phyloP scores from a whole-genome alignment of 2,797 vertebrate genomes.

The Darevskia mixta region DNA sequence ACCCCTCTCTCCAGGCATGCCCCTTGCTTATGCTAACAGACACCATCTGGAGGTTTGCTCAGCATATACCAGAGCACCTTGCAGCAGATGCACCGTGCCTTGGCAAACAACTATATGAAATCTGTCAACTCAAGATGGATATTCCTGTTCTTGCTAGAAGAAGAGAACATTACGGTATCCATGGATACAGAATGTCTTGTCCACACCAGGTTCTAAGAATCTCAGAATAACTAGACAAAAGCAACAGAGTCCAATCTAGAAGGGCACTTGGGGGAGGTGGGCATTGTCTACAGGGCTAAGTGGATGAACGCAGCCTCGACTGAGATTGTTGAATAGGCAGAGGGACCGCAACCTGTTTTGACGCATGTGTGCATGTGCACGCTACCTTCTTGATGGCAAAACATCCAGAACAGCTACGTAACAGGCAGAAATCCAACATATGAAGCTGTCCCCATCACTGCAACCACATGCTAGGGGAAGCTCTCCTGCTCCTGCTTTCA shows the following conservation, averaged over 20 bases:
- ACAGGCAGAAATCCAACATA: neutral
- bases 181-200: constrained; percentile 34
- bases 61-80: neutral
- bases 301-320: neutral
- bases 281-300: neutral
- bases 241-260: neutral
- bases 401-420: neutral
- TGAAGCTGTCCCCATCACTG: neutral
- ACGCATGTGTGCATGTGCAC: too few relatives aligned
- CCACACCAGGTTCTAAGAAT: constrained; percentile 33
- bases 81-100: neutral
- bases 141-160: constrained; percentile 3
- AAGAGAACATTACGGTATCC: constrained; percentile 27
- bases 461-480: neutral
- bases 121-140: constrained; percentile 29
- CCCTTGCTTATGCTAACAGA: neutral
- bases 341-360: neutral
- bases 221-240: neutral
- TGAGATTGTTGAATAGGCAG: neutral
- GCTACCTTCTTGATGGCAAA: neutral
- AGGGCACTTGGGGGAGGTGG: neutral
- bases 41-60: neutral
- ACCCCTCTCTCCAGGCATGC: neutral
- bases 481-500: neutral
- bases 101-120: constrained; percentile 11